These are phyloP conservation scores for Maconellicoccus hirsutus DNA, from an alignment of 1,140 invertebrate genomes.

Conservation along the genomic window DNA sequence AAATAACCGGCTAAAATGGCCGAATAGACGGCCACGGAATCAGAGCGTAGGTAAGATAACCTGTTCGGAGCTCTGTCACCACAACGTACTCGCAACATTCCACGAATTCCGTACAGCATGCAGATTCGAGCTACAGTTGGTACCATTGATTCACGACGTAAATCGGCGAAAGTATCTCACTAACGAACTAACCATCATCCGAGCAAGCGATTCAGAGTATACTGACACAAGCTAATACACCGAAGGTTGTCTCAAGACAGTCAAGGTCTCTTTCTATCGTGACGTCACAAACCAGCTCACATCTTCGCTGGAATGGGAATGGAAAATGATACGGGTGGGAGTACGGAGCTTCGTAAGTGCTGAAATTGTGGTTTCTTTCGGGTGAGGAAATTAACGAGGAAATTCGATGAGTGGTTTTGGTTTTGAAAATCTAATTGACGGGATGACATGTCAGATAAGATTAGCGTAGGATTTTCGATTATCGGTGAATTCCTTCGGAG, in stretches of 20 bases:
- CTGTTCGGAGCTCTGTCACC: neutral
- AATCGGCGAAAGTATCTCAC: neutral
- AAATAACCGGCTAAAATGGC: too few relatives aligned
- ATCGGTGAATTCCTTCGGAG: too few relatives aligned
- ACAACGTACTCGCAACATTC: neutral
- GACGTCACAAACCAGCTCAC: constrained; percentile 17
- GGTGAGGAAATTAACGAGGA: too few relatives aligned
- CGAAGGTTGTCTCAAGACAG: constrained; percentile 17
- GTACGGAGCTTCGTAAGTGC: neutral
- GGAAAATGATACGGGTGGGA: neutral
- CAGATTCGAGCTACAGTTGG: neutral
- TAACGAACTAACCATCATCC: neutral
- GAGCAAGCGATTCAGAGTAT: neutral
- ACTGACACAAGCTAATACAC: constrained; percentile 10
- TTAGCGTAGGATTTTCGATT: too few relatives aligned
- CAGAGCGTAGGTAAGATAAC: neutral
- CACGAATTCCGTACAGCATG: neutral
- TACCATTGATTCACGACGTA: neutral
- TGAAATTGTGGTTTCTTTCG: too few relatives aligned
- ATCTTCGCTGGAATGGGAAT: neutral
- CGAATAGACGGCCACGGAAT: neutral
- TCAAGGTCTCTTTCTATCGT: constrained; percentile 12
- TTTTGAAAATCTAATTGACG: too few relatives aligned
- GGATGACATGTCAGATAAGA: too few relatives aligned
- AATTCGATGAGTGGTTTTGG: too few relatives aligned